Evolutionary conservation across 1,140 invertebrate species (phyloP).

Genomic region (Papilio dardanus): DNA sequence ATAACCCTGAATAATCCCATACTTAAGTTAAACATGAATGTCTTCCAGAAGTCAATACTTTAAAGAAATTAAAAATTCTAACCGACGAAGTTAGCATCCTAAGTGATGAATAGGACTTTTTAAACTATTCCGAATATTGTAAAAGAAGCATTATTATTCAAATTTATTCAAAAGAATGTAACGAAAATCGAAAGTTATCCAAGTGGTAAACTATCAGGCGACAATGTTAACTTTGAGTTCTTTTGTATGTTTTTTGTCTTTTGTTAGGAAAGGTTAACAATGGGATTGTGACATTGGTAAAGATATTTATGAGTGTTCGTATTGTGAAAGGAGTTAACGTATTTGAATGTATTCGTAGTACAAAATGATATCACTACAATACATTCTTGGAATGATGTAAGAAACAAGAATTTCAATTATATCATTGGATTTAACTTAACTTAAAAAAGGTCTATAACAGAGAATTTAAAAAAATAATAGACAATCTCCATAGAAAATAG

Average conservation of each 20-base stretch:
- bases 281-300: conserved; percentile 7
- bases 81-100: neutral
- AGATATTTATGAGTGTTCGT: conserved; percentile 19
- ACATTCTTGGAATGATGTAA: neutral
- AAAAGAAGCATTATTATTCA: conserved; percentile 31
- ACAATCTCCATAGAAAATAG: conserved; percentile 28
- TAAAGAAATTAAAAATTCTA: neutral
- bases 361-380: neutral
- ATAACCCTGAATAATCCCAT: too few relatives aligned
- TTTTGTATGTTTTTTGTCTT: conserved; percentile 33
- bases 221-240: conserved; percentile 21
- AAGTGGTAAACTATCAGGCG: conserved; percentile 33
- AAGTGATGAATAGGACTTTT: conserved; percentile 16
- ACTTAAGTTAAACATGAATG: neutral
- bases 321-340: neutral
- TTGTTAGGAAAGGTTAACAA: conserved; percentile 35
- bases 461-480: neutral
- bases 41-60: neutral
- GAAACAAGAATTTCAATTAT: neutral
- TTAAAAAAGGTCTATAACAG: too few relatives aligned
- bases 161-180: conserved; percentile 29
- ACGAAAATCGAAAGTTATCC: conserved; percentile 32
- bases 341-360: neutral
- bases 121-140: conserved; percentile 23
- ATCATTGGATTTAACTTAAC: too few relatives aligned